Evolutionary conservation across 2,797 vertebrate genomes (phyloP), one percentile per base, ranked within the genome.

Genomic region (Macrochelys suwanniensis): DNA sequence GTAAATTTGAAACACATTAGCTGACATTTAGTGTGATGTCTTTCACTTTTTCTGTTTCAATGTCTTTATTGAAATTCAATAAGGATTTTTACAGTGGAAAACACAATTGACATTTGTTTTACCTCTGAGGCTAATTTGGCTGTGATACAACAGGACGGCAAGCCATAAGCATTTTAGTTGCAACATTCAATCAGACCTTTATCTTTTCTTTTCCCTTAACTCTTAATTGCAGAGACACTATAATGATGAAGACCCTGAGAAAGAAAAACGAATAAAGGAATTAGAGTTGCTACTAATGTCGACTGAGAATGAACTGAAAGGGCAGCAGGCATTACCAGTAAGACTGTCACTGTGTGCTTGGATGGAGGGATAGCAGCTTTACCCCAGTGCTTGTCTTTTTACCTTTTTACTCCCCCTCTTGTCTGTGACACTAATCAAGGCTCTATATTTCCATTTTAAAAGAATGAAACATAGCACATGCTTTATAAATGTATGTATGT

Each of bases 191-290:
- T 97, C 90, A 95, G 94, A 97, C 82, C 88, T 97, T 98, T 97
- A 95, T 97, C 89, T 97, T 97, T 96, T 97, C 90, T 94, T 96
- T 95, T 97, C 95, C 96, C 94, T 97, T 96, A 95, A 97, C 97
- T 98, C 97, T 96, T 97, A 96, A 97, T 98, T 98, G 96, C 97
- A 99, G 99, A 99, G 99, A 99, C 99, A 99, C 99, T 99, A 99
- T 99, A 98, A 98, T 95, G 99, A 99, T 97, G 99, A 99, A 98
- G 99, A 99, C 97, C 99, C 99, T 45, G 99, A 99, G 98, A 99
- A 99, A 98, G 99, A 99, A 98, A 99, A 99, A 98, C 98, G 99
- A 98, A 99, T 99, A 98, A 99, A 99, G 98, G 99, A 99, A 98
- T 99, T 99, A 96, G 99, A 99, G 97, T 98, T 99, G 98, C 99